These are phyloP conservation scores for Dexiosoma caninum DNA, from an alignment of 2,888 invertebrate genomes.

Conservation along the genomic window DNA sequence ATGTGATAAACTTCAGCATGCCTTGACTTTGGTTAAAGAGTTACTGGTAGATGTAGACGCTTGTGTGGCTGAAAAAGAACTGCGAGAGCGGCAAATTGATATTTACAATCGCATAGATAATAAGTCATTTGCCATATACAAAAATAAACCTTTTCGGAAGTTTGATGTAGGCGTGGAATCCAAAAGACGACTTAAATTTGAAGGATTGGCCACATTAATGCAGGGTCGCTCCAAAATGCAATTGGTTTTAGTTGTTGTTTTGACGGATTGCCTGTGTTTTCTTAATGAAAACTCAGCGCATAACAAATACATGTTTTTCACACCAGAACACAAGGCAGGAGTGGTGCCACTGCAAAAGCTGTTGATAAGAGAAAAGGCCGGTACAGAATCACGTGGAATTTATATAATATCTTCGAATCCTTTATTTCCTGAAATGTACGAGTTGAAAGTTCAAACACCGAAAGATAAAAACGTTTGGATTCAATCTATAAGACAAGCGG, in stretches of 20 bases:
- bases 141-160: slow-evolving; percentile 94
- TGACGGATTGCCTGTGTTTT: slow-evolving; percentile 95
- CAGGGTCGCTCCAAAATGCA: slow-evolving; percentile 94
- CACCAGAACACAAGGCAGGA: slow-evolving; percentile 96
- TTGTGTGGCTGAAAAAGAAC: slow-evolving; percentile 94
- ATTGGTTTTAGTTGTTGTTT: slow-evolving; percentile 90
- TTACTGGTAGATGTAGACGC: slow-evolving; percentile 94
- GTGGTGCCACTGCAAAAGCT: slow-evolving; percentile 95
- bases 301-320: slow-evolving; percentile 91
- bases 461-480: slow-evolving; percentile 95
- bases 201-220: slow-evolving; percentile 93
- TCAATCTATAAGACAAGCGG: slow-evolving; percentile 88
- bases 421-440: slow-evolving; percentile 96
- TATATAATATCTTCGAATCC: slow-evolving; percentile 96
- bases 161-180: slow-evolving; percentile 91
- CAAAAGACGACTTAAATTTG: slow-evolving; percentile 90
- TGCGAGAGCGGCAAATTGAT: slow-evolving; percentile 92
- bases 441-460: slow-evolving; percentile 90
- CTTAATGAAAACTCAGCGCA: slow-evolving; percentile 94
- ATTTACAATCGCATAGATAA: slow-evolving; percentile 95
- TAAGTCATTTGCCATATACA: slow-evolving; percentile 91
- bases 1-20: slow-evolving; percentile 87
- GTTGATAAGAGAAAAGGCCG: slow-evolving; percentile 95
- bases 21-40: slow-evolving; percentile 89
- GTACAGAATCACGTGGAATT: slow-evolving; percentile 91